Evolutionary conservation across 1,140 invertebrate genomes (phyloP).

Genomic region (Rhysida immarginata): DNA sequence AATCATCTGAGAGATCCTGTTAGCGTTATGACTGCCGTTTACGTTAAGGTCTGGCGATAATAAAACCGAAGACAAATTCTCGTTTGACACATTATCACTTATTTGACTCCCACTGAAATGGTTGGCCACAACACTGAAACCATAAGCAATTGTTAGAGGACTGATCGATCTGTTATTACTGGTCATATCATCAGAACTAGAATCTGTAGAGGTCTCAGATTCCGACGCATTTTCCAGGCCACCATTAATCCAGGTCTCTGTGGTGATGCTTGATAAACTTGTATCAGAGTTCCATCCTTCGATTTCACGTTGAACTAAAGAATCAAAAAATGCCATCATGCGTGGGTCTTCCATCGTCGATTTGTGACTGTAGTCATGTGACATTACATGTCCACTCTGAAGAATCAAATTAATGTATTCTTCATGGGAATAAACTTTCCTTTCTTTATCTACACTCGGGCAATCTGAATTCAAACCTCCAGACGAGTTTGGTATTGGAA

Average conservation of each 20-base stretch:
- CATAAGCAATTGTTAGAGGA: constrained; percentile 6
- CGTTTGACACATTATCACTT: neutral
- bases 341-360: constrained; percentile 75
- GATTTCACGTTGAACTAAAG: constrained; percentile 73
- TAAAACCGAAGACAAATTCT: too few relatives aligned
- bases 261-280: constrained; percentile 9
- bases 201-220: constrained; percentile 13
- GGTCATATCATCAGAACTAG: constrained; percentile 9
- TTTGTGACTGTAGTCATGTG: constrained; percentile 48
- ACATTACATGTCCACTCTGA: constrained; percentile 47
- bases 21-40: neutral
- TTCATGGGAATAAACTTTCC: constrained; percentile 66
- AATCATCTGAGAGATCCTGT: constrained; percentile 25
- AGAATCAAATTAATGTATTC: constrained; percentile 71
- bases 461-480: constrained; percentile 33
- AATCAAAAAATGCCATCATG: constrained; percentile 95
- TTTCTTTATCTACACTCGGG: constrained; percentile 39
- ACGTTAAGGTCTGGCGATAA: too few relatives aligned
- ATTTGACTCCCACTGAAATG: neutral
- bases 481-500: constrained; percentile 43
- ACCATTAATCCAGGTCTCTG: constrained; percentile 8
- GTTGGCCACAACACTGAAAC: constrained; percentile 5
- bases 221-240: constrained; percentile 1
- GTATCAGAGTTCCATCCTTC: constrained; percentile 38
- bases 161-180: neutral